Percentiles rank a stretch among this genome's conserved stretches.
Conservation (phyloP, 2,113 vertebrate genomes). For the Eulacestoma nigropectus region DNA sequence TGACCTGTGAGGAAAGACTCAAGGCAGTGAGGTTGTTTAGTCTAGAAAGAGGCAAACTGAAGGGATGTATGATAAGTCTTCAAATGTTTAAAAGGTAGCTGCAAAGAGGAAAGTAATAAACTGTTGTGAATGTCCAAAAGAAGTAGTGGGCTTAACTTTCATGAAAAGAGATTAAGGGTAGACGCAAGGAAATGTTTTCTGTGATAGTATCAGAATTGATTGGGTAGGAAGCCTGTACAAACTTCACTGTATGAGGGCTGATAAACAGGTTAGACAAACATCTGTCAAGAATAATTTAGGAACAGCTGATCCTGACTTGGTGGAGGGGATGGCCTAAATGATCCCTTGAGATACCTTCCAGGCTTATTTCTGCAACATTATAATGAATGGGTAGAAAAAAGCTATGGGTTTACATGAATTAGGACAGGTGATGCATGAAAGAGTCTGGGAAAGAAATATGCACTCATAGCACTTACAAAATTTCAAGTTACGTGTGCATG, state of each 20-base stretch:
- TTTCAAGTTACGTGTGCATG: background rate
- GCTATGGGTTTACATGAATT: background rate
- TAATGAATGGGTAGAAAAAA: background rate
- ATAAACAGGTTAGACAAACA: conserved; percentile 7
- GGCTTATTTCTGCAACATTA: background rate
- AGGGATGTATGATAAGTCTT: background rate
- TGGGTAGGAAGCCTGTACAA: background rate
- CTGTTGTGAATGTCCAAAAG: background rate
- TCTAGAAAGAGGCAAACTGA: conserved; percentile 10
- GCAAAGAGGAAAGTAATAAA: conserved; percentile 9
- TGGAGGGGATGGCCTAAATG: background rate
- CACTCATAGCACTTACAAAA: background rate
- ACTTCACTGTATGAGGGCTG: background rate
- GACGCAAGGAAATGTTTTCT: background rate
- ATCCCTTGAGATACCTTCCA: background rate
- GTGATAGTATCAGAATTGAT: background rate
- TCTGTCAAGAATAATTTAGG: conserved; percentile 25
- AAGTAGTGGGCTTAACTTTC: background rate
- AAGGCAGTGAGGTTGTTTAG: conserved; percentile 36
- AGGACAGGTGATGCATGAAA: background rate
- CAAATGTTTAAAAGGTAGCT: conserved; percentile 25
- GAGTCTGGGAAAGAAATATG: background rate
- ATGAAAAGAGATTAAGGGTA: conserved; percentile 1
- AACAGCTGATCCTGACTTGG: background rate
- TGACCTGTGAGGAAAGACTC: background rate